Conservation (phyloP, 2,113 vertebrate species). For the Scomber japonicus region DNA sequence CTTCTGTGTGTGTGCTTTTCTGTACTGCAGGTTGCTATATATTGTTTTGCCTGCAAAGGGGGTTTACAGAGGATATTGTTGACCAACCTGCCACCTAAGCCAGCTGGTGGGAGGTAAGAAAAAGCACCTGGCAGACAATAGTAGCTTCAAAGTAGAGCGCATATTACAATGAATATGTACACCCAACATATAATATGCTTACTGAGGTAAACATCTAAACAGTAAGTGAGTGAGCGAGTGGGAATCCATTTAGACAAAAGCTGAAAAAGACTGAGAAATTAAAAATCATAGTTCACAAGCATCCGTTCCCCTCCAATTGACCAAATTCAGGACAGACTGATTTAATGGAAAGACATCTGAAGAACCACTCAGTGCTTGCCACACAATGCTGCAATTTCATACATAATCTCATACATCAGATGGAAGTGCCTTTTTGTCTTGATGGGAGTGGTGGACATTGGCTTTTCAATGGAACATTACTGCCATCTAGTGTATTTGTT, state of each 20-base stretch:
- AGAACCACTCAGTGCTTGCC: slow-evolving; percentile 6
- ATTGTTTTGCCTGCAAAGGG: slow-evolving; percentile 37
- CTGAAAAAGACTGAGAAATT: slow-evolving; percentile 16
- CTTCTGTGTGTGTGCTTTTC: slow-evolving; percentile 49
- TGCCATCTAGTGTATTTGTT: slow-evolving; percentile 76
- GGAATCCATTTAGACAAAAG: slow-evolving; percentile 36
- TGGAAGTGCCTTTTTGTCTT: background rate
- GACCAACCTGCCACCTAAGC: slow-evolving; percentile 48
- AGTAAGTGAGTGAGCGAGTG: background rate
- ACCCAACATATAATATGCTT: slow-evolving; percentile 9
- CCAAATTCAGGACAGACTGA: slow-evolving; percentile 29
- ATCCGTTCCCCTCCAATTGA: background rate
- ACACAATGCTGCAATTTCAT: slow-evolving; percentile 35
- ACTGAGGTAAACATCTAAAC: slow-evolving; percentile 21
- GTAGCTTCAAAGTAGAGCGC: slow-evolving; percentile 24
- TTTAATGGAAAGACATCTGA: slow-evolving; percentile 36
- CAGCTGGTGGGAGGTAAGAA: slow-evolving; percentile 11
- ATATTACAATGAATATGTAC: slow-evolving; percentile 20
- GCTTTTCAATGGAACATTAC: slow-evolving; percentile 57
- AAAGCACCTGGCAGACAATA: slow-evolving; percentile 15
- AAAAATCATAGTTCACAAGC: slow-evolving; percentile 21
- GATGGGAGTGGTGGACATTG: slow-evolving; percentile 49
- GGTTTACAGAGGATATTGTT: slow-evolving; percentile 17
- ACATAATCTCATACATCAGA: slow-evolving; percentile 39
- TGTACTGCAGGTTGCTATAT: slow-evolving; percentile 40